Evolutionary conservation across 1,140 invertebrate genomes (phyloP).

Genomic region (Eupeodes corollae): DNA sequence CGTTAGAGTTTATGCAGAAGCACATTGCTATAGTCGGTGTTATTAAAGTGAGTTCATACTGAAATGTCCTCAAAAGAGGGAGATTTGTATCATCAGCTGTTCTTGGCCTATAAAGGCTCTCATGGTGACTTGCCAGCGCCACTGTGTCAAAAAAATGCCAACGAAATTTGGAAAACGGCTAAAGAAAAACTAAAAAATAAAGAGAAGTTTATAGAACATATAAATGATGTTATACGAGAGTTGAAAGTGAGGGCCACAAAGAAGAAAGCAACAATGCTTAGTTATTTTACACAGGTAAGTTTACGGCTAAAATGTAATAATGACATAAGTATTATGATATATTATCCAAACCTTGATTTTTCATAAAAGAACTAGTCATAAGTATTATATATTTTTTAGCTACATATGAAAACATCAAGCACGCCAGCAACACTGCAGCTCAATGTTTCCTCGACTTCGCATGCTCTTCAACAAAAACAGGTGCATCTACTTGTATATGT

Average conservation of each 20-base stretch:
- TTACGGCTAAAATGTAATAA: not conserved
- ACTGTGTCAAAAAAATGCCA: slow-evolving; percentile 3
- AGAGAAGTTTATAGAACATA: slow-evolving; percentile 6
- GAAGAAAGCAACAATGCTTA: slow-evolving; percentile 3
- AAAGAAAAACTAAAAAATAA: slow-evolving; percentile 4
- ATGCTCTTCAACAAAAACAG: not conserved
- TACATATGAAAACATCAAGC: not conserved
- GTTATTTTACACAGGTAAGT: slow-evolving; percentile 1
- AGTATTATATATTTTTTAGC: not conserved
- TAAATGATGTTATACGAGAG: slow-evolving; percentile 8
- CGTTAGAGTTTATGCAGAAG: not conserved
- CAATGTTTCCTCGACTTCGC: not conserved
- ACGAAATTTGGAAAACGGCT: not conserved
- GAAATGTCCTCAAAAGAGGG: too few relatives aligned
- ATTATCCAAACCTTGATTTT: not conserved
- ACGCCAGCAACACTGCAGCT: not conserved
- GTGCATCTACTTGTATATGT: not conserved
- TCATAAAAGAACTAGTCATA: too few relatives aligned
- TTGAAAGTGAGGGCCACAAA: slow-evolving; percentile 6
- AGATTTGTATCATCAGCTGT: too few relatives aligned
- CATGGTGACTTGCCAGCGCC: slow-evolving; percentile 6
- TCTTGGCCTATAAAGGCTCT: slow-evolving; percentile 9
- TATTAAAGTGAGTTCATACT: too few relatives aligned
- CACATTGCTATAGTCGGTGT: too few relatives aligned
- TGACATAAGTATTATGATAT: not conserved